Percentiles rank a stretch among this genome's conserved stretches.
These are phyloP conservation scores for Pachypsylla venusta DNA, from an alignment of 1,140 invertebrate species.

Conservation along the genomic window DNA sequence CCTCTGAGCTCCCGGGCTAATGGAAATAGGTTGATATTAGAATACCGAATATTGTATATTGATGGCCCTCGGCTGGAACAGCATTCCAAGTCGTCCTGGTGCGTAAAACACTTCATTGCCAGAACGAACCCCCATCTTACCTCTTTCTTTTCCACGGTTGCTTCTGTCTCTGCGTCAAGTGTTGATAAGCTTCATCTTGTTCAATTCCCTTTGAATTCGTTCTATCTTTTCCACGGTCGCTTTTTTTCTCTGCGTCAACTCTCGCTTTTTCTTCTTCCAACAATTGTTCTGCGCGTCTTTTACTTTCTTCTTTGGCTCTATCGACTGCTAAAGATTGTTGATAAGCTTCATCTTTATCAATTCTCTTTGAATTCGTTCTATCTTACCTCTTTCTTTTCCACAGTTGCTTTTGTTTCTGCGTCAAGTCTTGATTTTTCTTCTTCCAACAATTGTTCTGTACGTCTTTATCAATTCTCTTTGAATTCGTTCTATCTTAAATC, in stretches of 20 bases:
- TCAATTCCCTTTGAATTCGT: constrained; percentile 54
- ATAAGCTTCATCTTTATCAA: constrained; percentile 7
- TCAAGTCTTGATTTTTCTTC: constrained; percentile 55
- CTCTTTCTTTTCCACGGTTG: constrained; percentile 22
- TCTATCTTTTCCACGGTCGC: constrained; percentile 76
- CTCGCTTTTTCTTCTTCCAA: too few species aligned
- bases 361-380: neutral
- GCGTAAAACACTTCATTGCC: too few species aligned
- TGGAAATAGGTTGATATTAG: too few species aligned
- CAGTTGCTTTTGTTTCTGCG: constrained; percentile 28
- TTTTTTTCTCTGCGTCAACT: too few species aligned
- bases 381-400: constrained; percentile 23
- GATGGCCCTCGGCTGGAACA: too few species aligned
- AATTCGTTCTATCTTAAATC: constrained; percentile 49
- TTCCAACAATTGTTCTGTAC: constrained; percentile 48
- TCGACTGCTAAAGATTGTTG: constrained; percentile 30
- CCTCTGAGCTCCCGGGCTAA: too few species aligned
- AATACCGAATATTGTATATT: too few species aligned
- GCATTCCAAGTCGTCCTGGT: too few species aligned
- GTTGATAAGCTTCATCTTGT: constrained; percentile 52
- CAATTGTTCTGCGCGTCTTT: constrained; percentile 58
- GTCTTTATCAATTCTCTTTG: constrained; percentile 53
- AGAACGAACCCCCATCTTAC: too few species aligned
- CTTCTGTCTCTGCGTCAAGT: constrained; percentile 39
- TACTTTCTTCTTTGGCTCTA: constrained; percentile 52